Evolutionary conservation across 2,113 vertebrate species (phyloP), one percentile per base, ranked within the genome.

Genomic region (Verasper variegatus): DNA sequence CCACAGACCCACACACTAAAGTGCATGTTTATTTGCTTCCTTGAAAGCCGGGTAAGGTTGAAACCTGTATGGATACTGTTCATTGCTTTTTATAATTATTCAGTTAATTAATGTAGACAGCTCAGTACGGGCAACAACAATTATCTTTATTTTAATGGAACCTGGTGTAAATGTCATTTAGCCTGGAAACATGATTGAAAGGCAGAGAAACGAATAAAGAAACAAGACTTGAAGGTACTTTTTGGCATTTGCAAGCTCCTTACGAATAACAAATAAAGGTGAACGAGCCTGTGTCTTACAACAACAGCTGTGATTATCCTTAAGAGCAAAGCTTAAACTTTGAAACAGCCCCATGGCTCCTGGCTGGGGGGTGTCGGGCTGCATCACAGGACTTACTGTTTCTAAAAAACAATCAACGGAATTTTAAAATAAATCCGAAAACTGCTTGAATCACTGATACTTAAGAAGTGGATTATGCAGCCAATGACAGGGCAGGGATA

Each of bases 11-110:
- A 5, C 47, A 35, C 9, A 52, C 20, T 42, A n/a, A 45, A 40
- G 15, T 20, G 5, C 60, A 47, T 42, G 11, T 75, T 74, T 64
- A 65, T 76, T 51, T 73, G 59, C 47, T 55, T 72, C 24, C 52
- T 45, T 58, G 61, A n/a, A 68, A 71, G 24, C 63, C 35, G 20
- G 61, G 66, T 27, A 31, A 40, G 35, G 23, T 23, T 64, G 54
- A 72, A 83, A 76, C 52, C 27, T 4, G 5, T 26, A n/a, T 1
- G 1, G 77, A 72, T 70, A 63, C 66, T 31, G 61, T 52, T 56
- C 58, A 77, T 3, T 21, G 31, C 37, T 42, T 80, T 78, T 74
- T 37, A 55, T 66, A 78, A 77, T 56, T 67, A 71, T 75, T 81
- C 14, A 64, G 52, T 58, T 81, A 75, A 72, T 78, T 69, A 68